phyloP scores from a whole-genome alignment of 1,140 invertebrate species.

The Solenopsis invicta region DNA sequence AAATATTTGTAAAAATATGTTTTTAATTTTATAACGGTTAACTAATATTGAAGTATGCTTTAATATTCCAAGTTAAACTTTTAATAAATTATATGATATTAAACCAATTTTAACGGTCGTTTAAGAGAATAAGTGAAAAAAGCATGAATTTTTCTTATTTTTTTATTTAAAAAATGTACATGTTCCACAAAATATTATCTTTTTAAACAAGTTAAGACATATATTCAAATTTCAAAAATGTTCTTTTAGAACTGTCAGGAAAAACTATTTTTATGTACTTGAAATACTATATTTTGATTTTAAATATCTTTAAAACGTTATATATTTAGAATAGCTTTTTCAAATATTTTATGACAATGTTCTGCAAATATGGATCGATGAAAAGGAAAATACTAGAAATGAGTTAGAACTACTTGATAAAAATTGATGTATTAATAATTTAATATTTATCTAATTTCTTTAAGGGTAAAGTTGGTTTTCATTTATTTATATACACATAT shows the following conservation, averaged over 20 bases:
- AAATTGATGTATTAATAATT: too few relatives aligned
- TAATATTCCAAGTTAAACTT: too few relatives aligned
- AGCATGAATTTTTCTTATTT: too few relatives aligned
- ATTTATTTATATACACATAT: too few relatives aligned
- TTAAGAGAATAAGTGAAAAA: too few relatives aligned
- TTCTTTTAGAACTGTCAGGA: background rate
- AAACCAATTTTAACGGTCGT: too few relatives aligned
- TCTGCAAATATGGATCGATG: background rate
- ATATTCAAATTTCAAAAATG: background rate
- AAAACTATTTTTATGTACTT: background rate
- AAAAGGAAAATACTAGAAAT: background rate
- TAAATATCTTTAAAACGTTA: background rate
- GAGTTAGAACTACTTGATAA: background rate
- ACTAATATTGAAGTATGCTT: too few relatives aligned
- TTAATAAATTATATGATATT: too few relatives aligned
- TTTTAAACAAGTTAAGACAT: too few relatives aligned
- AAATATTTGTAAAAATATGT: slow-evolving; percentile 65
- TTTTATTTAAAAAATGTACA: too few relatives aligned
- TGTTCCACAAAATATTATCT: too few relatives aligned
- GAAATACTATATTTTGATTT: background rate
- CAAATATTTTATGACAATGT: background rate
- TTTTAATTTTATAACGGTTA: slow-evolving; percentile 18
- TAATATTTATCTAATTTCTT: too few relatives aligned
- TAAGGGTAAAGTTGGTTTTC: background rate
- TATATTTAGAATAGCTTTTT: background rate